These are phyloP conservation scores for Conistra vaccinii DNA, from an alignment of 2,888 invertebrate genomes.

Conservation along the genomic window DNA sequence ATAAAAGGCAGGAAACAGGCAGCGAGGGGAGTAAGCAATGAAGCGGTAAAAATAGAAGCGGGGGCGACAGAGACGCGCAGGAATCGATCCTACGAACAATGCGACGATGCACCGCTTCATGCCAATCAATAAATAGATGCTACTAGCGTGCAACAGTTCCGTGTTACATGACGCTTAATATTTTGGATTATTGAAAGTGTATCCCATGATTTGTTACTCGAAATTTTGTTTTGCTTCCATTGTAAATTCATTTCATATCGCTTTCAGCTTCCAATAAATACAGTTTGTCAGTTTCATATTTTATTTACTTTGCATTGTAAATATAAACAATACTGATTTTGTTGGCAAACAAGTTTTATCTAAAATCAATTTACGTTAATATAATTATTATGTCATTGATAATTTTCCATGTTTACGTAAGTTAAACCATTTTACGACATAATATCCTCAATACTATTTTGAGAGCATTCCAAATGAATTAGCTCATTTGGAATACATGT, in stretches of 20 bases:
- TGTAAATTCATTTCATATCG: slow-evolving; percentile 11
- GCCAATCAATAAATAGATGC: slow-evolving; percentile 87
- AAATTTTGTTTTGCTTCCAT: slow-evolving; percentile 9
- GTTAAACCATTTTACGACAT: neutral
- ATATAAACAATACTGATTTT: slow-evolving; percentile 20
- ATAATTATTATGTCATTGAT: slow-evolving; percentile 27
- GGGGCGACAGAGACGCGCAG: slow-evolving; percentile 84
- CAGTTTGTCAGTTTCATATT: slow-evolving; percentile 7
- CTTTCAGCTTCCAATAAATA: slow-evolving; percentile 19
- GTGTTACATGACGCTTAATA: slow-evolving; percentile 40
- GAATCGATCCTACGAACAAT: slow-evolving; percentile 87
- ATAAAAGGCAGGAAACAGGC: slow-evolving; percentile 90
- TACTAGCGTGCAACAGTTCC: slow-evolving; percentile 63
- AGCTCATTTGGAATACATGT: neutral
- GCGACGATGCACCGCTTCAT: slow-evolving; percentile 81
- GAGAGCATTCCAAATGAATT: slow-evolving; percentile 21
- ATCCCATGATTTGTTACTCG: slow-evolving; percentile 39
- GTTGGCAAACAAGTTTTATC: slow-evolving; percentile 52
- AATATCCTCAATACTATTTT: slow-evolving; percentile 19
- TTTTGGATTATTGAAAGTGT: slow-evolving; percentile 53
- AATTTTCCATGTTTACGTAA: slow-evolving; percentile 20
- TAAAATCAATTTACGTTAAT: slow-evolving; percentile 46
- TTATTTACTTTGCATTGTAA: slow-evolving; percentile 11
- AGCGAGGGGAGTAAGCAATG: slow-evolving; percentile 90
- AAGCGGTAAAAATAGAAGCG: slow-evolving; percentile 90